Evolutionary conservation across 2,888 invertebrate genomes (phyloP), one percentile per base, ranked within the genome.

Genomic region (Pandemis heparana): DNA sequence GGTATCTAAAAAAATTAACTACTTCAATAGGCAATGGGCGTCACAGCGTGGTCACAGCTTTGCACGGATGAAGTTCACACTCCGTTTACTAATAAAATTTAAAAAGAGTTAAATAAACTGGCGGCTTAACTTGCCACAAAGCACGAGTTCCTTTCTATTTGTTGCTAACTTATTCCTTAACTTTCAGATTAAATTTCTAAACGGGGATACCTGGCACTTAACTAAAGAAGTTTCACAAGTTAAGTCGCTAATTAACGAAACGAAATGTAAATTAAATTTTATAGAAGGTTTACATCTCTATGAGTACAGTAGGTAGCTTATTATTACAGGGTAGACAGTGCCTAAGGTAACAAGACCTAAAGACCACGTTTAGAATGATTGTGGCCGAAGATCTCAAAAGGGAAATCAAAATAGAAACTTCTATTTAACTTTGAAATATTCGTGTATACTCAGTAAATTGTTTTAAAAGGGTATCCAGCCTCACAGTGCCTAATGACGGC

Each of bases 91-190:
- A 14, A 48, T n/a, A n/a, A n/a, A n/a, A n/a, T 48, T 48, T 48
- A n/a, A 48, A 48, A n/a, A n/a, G 48, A 48, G n/a, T 14, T 48
- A n/a, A 48, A 14, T n/a, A n/a, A 48, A n/a, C 48, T 0, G 6
- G 48, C 48, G 43, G 43, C 43, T 43, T 43, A 43, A 43, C 43
- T 43, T 43, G 5, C 51, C 51, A 51, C 51, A 51, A 16, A 51
- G n/a, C n/a, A 51, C 51, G 51, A 51, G 51, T 51, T 51, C 51
- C 16, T 16, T 51, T 51, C 53, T 53, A 18, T 53, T 53, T 18
- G 14, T 16, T 18, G 53, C 53, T 53, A 18, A 53, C 53, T 16
- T 18, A 53, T 53, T 53, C 16, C 2, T 18, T 53, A 53, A 53
- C 53, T 53, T 53, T 9, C 3, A 48, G 46, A 14, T 18, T 53